Evolutionary conservation across 2,113 vertebrate genomes (phyloP).

Genomic region (Ondatra zibethicus): DNA sequence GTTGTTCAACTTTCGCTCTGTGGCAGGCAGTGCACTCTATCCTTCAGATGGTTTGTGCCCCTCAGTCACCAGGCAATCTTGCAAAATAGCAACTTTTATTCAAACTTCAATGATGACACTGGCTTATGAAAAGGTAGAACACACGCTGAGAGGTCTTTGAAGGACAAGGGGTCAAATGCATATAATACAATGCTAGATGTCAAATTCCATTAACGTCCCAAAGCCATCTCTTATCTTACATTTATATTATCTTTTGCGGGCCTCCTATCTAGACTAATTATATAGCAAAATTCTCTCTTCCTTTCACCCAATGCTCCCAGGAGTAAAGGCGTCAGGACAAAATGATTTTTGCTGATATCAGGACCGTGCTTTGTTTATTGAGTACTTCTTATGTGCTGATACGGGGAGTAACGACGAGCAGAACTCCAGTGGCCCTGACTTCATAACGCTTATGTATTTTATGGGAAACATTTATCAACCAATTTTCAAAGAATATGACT

Average conservation of each 20-base stretch:
- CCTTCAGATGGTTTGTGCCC: conserved; percentile 18
- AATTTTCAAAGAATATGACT: background rate
- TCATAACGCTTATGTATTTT: background rate
- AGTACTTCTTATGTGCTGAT: background rate
- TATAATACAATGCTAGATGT: conserved; percentile 8
- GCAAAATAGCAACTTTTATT: background rate
- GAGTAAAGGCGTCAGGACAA: background rate
- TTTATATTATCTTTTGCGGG: background rate
- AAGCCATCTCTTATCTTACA: background rate
- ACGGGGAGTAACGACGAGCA: background rate
- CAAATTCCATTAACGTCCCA: background rate
- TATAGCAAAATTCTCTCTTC: background rate
- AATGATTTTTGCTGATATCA: background rate
- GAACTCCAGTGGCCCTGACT: background rate
- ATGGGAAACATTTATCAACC: background rate
- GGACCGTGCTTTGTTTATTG: background rate
- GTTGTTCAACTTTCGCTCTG: background rate
- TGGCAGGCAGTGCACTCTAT: background rate
- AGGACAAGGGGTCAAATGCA: background rate
- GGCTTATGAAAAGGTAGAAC: background rate
- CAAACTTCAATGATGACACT: conserved; percentile 32
- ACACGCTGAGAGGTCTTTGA: background rate
- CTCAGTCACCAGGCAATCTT: background rate
- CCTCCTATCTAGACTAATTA: background rate
- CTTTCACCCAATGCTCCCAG: background rate